A percentile compares a stretch with the other conserved stretches of the same genome.
Conservation (phyloP, 2,113 vertebrate species). For the Ptychochromis oligacanthus region DNA sequence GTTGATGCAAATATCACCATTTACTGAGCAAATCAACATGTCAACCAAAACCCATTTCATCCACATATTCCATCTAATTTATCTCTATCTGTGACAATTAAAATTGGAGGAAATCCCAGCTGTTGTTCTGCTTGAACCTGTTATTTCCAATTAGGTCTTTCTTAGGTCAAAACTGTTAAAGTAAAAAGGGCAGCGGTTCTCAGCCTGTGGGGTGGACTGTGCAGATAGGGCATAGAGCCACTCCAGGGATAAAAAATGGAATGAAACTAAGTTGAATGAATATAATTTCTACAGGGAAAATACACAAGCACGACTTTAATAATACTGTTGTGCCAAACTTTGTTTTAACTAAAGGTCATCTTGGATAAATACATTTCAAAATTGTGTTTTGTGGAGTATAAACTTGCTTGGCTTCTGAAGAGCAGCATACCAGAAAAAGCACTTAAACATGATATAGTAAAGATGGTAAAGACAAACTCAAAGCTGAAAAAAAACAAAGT, state of each 20-base stretch:
- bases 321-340: background rate
- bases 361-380: background rate
- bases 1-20: background rate
- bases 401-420: background rate
- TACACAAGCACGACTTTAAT: background rate
- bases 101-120: background rate
- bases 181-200: background rate
- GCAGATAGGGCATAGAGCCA: background rate
- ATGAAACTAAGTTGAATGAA: background rate
- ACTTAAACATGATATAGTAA: background rate
- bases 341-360: background rate
- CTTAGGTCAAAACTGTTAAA: background rate
- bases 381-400: background rate
- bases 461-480: constrained; percentile 3
- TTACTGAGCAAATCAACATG: background rate
- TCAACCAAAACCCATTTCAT: background rate
- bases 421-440: background rate
- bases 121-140: background rate
- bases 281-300: background rate
- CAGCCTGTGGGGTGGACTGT: background rate
- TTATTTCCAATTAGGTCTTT: background rate
- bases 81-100: background rate
- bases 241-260: background rate
- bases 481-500: constrained; percentile 9
- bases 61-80: background rate